These are phyloP conservation scores for Meghimatium bilineatum DNA, from an alignment of 2,888 invertebrate genomes.

Conservation along the genomic window DNA sequence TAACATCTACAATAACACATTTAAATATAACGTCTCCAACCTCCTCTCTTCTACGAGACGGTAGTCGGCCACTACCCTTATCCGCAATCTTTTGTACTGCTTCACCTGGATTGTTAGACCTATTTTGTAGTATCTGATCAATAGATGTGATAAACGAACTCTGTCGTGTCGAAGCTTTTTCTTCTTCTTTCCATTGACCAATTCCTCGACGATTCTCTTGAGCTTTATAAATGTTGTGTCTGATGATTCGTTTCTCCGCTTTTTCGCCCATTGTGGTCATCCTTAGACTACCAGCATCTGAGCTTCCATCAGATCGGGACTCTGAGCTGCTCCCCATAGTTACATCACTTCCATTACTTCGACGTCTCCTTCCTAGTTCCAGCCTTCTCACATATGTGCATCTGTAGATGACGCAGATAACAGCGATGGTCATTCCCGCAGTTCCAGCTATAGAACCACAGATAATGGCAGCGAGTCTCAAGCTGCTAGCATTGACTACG, in stretches of 20 bases:
- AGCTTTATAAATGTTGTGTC: too few species aligned
- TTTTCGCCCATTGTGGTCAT: not conserved
- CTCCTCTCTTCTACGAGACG: not conserved
- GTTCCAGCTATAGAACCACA: constrained; percentile 12
- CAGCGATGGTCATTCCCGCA: not conserved
- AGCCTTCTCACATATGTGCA: not conserved
- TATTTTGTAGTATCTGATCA: too few species aligned
- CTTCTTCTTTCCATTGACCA: not conserved
- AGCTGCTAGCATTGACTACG: not conserved
- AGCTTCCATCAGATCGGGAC: constrained; percentile 9
- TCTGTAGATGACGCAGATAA: not conserved
- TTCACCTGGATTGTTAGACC: not conserved
- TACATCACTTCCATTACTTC: constrained; percentile 19
- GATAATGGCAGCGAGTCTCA: constrained; percentile 14
- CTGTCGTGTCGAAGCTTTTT: too few species aligned
- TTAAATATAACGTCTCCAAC: constrained; percentile 12
- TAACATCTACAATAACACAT: not conserved
- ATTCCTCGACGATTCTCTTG: not conserved
- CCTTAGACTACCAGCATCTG: not conserved
- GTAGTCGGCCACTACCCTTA: not conserved
- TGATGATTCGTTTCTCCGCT: not conserved
- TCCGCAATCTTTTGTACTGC: not conserved
- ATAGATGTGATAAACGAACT: not conserved
- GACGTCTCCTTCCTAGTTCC: not conserved
- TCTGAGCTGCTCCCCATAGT: constrained; percentile 38